Evolutionary conservation across 1,140 invertebrate species (phyloP).

Genomic region (Pseudomyrmex pallidus): DNA sequence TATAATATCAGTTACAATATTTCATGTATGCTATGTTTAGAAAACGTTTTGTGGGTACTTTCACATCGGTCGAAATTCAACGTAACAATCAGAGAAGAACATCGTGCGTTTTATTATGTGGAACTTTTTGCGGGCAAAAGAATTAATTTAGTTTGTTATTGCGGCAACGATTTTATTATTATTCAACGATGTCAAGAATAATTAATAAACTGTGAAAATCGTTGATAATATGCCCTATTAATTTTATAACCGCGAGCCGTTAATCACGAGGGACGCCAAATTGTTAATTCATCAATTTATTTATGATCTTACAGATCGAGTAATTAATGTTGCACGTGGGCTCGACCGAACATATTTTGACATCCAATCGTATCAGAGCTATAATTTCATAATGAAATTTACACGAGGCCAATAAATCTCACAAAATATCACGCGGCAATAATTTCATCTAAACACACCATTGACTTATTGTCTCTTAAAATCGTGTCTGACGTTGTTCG

Average conservation of each 20-base stretch:
- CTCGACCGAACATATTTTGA: constrained; percentile 51
- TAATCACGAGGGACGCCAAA: constrained; percentile 58
- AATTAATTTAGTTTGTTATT: constrained; percentile 38
- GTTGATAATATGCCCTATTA: constrained; percentile 55
- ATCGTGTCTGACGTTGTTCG: not conserved
- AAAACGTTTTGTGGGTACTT: not conserved
- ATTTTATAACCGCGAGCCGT: constrained; percentile 55
- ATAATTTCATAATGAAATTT: constrained; percentile 59
- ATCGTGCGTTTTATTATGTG: not conserved
- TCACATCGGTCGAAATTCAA: not conserved
- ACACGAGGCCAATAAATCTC: constrained; percentile 45
- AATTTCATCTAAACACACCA: constrained; percentile 22
- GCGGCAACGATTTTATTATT: constrained; percentile 39
- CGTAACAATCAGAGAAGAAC: not conserved
- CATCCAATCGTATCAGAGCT: constrained; percentile 50
- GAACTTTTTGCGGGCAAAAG: not conserved
- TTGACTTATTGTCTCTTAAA: not conserved
- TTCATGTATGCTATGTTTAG: not conserved
- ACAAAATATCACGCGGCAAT: constrained; percentile 22
- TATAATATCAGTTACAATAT: constrained; percentile 34
- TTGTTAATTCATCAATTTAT: constrained; percentile 63
- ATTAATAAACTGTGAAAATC: constrained; percentile 55
- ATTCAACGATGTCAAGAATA: constrained; percentile 45
- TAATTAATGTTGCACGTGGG: constrained; percentile 59
- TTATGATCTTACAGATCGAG: constrained; percentile 59